Evolutionary conservation across 2,113 vertebrate genomes (phyloP).

Genomic region (Cathartes aura): DNA sequence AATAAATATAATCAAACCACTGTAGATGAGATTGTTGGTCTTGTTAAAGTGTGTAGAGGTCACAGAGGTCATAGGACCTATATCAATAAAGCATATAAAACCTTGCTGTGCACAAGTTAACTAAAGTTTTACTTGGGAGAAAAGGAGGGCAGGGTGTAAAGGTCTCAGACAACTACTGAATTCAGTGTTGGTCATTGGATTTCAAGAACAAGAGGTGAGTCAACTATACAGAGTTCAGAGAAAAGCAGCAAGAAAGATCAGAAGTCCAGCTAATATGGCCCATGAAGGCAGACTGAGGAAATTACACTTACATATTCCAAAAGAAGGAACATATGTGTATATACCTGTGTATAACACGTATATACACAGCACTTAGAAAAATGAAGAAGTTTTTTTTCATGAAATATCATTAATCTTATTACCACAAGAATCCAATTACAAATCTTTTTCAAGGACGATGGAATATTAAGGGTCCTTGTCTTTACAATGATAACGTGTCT

Average conservation of each 20-base stretch:
- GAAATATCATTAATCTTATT: neutral
- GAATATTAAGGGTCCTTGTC: neutral
- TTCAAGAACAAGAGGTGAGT: neutral
- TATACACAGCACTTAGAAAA: neutral
- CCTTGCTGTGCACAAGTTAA: neutral
- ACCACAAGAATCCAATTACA: neutral
- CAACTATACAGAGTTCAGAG: neutral
- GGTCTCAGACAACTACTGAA: neutral
- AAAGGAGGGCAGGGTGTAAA: neutral
- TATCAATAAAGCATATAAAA: neutral
- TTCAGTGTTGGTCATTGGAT: neutral
- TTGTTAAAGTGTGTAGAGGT: neutral
- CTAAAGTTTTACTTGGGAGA: neutral
- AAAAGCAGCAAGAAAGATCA: neutral
- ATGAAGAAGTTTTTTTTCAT: fast-evolving
- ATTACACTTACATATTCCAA: neutral
- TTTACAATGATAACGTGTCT: fast-evolving
- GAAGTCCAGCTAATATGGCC: neutral
- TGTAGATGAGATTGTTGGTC: neutral
- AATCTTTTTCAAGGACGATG: neutral
- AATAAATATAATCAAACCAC: neutral
- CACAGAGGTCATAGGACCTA: too few relatives aligned
- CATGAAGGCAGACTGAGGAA: neutral
- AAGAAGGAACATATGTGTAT: neutral
- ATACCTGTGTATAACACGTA: neutral